Conservation (phyloP, 2,888 invertebrate genomes). For the Pecten maximus region DNA sequence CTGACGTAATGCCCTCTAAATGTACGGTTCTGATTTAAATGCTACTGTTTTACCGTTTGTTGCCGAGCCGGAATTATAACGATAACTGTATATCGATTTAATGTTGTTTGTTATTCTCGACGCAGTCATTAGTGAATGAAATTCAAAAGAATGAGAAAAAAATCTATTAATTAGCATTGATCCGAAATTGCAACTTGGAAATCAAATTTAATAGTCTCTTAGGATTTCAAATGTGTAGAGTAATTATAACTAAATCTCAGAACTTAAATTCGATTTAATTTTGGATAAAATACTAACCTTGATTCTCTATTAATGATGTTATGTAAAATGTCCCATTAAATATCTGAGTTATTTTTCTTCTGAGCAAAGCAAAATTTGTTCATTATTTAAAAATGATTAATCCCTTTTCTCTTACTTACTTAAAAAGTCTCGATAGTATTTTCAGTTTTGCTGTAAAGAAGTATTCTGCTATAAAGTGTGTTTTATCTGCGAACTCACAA, state of each 20-base stretch:
- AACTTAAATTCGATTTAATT: neutral
- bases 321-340: neutral
- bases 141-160: neutral
- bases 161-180: neutral
- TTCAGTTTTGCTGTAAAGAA: no score
- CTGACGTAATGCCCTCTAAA: neutral
- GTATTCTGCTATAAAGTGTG: neutral
- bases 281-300: neutral
- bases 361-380: neutral
- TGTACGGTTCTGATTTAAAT: neutral
- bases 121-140: neutral
- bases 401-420: no score
- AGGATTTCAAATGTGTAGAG: neutral
- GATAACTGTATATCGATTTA: neutral
- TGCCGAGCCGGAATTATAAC: neutral
- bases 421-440: no score
- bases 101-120: neutral
- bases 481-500: no score
- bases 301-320: neutral
- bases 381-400: no score
- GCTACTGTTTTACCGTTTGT: neutral
- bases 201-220: neutral
- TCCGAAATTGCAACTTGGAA: neutral
- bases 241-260: slow-evolving; percentile 4
- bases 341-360: neutral